Conservation (phyloP, 2,797 vertebrate species). For the Aphelocoma californica region DNA sequence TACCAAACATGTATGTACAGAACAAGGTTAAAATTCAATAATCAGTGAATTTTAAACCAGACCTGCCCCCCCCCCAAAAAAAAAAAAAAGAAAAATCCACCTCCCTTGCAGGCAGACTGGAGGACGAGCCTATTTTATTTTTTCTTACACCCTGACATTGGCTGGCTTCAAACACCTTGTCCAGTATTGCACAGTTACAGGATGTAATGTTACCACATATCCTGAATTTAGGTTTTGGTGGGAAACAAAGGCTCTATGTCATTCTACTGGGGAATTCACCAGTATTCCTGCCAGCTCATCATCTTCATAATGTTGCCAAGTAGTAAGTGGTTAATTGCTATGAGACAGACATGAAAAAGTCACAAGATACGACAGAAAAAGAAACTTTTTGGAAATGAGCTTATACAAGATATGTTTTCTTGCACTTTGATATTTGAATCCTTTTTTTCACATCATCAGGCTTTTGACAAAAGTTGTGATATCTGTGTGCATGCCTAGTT, state of each 20-base stretch:
- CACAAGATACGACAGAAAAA: background rate
- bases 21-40: background rate
- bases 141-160: background rate
- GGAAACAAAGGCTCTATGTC: background rate
- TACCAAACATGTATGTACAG: background rate
- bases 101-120: background rate
- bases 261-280: background rate
- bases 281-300: background rate
- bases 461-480: background rate
- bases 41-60: background rate
- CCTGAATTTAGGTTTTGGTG: background rate
- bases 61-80: accelerated
- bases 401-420: background rate
- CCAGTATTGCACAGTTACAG: background rate
- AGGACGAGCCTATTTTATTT: background rate
- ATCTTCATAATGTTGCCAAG: background rate
- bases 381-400: background rate
- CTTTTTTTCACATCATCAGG: background rate
- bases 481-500: background rate
- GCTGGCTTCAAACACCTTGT: background rate
- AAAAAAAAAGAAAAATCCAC: background rate
- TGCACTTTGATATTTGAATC: background rate
- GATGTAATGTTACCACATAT: background rate
- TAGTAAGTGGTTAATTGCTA: constrained; percentile 1
- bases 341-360: background rate